Conservation (phyloP, 2,797 vertebrate species). For the Gallirallus australis region DNA sequence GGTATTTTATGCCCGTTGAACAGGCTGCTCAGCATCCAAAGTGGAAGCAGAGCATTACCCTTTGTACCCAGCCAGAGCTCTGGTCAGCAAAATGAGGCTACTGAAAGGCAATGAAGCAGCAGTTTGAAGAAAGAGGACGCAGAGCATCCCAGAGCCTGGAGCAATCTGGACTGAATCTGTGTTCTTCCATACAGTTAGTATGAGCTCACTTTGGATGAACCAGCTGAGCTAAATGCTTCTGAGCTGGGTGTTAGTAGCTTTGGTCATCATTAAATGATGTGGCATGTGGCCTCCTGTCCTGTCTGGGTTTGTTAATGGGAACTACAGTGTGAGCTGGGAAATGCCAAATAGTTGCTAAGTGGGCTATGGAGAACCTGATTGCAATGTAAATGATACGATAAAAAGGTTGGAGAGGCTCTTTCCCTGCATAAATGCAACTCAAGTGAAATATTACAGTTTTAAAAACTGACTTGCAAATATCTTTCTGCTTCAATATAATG, state of each 20-base stretch:
- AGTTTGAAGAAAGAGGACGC: neutral
- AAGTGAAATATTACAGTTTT: neutral
- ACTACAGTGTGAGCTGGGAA: neutral
- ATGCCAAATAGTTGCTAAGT: neutral
- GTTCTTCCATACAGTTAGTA: neutral
- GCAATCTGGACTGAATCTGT: neutral
- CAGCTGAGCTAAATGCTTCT: neutral
- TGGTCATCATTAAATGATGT: neutral
- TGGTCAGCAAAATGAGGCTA: neutral
- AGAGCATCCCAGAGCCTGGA: neutral
- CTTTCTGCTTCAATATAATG: neutral
- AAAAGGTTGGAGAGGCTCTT: neutral
- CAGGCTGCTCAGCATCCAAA: neutral
- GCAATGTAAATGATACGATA: neutral
- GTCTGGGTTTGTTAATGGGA: neutral
- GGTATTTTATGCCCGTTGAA: neutral
- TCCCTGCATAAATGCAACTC: neutral
- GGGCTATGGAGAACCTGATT: neutral
- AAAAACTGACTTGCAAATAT: neutral
- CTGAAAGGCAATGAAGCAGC: fast-evolving
- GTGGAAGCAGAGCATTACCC: neutral
- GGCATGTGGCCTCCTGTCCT: neutral
- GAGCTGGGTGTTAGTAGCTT: neutral
- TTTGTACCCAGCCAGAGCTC: neutral
- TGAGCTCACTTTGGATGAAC: neutral